Evolutionary conservation across 2,113 vertebrate genomes (phyloP).

Genomic region (Asarcornis scutulata): DNA sequence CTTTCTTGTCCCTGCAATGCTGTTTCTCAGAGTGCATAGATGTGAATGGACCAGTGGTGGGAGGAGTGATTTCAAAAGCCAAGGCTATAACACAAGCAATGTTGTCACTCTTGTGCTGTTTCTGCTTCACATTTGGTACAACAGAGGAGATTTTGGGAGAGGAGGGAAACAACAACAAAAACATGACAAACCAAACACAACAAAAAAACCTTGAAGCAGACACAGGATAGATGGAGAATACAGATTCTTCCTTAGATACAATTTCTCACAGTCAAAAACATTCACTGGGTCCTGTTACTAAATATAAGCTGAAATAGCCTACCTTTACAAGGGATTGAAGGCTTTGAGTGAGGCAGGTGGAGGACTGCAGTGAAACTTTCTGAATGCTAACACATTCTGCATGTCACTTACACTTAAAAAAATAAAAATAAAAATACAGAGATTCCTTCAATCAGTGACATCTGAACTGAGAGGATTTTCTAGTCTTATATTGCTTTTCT

Average conservation of each 20-base stretch:
- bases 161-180: not conserved
- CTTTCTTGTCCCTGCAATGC: not conserved
- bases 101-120: not conserved
- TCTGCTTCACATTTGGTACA: not conserved
- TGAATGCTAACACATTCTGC: not conserved
- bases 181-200: not conserved
- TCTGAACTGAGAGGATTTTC: not conserved
- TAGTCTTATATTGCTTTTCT: not conserved
- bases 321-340: not conserved
- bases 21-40: not conserved
- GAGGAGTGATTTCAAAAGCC: not conserved
- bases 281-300: not conserved
- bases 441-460: not conserved
- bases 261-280: not conserved
- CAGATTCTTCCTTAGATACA: not conserved
- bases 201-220: not conserved
- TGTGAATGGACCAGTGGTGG: not conserved
- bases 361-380: not conserved
- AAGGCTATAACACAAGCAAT: not conserved
- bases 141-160: not conserved
- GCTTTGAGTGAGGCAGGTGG: rapidly evolving
- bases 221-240: not conserved
- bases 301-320: not conserved
- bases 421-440: not conserved
- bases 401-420: not conserved